Evolutionary conservation across 2,888 invertebrate genomes (phyloP).

Genomic region (Acronicta alni): DNA sequence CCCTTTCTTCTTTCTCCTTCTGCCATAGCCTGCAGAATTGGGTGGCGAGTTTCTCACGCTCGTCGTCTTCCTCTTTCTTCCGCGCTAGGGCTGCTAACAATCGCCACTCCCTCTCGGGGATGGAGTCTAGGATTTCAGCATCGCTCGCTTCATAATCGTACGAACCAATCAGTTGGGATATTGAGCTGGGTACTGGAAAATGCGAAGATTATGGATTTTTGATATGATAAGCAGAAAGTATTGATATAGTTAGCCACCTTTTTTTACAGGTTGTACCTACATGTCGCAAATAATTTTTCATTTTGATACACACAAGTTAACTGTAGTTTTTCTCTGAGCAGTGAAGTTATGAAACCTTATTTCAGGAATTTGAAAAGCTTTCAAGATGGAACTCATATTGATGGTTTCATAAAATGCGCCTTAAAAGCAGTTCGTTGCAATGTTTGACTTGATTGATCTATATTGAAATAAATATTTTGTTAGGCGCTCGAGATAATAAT

Average conservation of each 20-base stretch:
- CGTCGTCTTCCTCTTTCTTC: conserved; percentile 81
- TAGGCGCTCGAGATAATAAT: not conserved
- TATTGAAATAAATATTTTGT: not conserved
- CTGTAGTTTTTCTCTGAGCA: no score
- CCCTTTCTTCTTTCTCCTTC: conserved; percentile 78
- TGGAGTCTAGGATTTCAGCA: conserved; percentile 65
- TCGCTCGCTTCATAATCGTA: conserved; percentile 65
- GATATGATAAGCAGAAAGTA: no score
- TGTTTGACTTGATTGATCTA: not conserved
- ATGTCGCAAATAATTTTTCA: no score
- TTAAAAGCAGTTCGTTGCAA: not conserved
- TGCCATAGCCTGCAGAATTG: conserved; percentile 86
- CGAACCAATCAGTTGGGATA: conserved; percentile 67
- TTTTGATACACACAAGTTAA: no score
- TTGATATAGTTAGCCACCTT: no score
- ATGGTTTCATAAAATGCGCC: not conserved
- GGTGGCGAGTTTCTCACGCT: conserved; percentile 82
- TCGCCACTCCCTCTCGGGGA: conserved; percentile 85
- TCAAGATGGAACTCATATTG: no score
- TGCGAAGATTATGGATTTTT: no score
- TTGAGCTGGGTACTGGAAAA: conserved; percentile 67
- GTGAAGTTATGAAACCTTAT: no score
- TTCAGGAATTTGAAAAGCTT: no score
- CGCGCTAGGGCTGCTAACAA: conserved; percentile 83
- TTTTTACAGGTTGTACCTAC: no score